Evolutionary conservation across 1,140 invertebrate species (phyloP).

Genomic region (Drosophila littoralis): DNA sequence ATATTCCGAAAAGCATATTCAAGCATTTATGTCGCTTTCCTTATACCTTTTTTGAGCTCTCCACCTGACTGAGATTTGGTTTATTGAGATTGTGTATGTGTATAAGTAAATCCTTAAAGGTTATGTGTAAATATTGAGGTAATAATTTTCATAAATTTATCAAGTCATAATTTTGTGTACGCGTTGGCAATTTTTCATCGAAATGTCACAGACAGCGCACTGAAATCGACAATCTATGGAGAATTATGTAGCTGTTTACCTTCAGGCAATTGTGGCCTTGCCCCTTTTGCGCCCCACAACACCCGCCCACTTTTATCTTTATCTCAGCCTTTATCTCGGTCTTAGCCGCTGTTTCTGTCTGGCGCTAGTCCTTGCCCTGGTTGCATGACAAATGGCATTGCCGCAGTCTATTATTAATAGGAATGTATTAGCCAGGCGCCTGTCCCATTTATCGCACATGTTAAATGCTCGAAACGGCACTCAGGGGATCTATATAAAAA

Average conservation of each 20-base stretch:
- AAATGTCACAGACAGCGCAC: constrained; percentile 41
- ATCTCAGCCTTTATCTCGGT: constrained; percentile 9
- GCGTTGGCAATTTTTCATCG: constrained; percentile 43
- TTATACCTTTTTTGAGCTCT: no score
- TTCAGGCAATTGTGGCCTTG: constrained; percentile 29
- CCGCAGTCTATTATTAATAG: constrained; percentile 74
- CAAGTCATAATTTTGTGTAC: constrained; percentile 37
- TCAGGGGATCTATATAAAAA: constrained; percentile 68
- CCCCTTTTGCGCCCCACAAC: neutral
- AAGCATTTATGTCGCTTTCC: no score
- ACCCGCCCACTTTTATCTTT: neutral
- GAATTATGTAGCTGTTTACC: constrained; percentile 55
- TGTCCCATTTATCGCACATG: constrained; percentile 78
- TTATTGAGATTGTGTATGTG: neutral
- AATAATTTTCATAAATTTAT: constrained; percentile 42
- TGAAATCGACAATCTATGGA: constrained; percentile 49
- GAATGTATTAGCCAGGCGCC: constrained; percentile 65
- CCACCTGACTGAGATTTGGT: neutral
- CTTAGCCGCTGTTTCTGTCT: constrained; percentile 15
- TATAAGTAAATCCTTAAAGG: neutral
- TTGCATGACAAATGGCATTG: constrained; percentile 74
- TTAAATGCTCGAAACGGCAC: constrained; percentile 61
- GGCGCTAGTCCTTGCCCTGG: constrained; percentile 2
- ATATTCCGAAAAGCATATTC: no score
- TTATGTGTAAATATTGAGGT: neutral